Base-by-base conservation (phyloP, 1,140 invertebrate genomes). In the Nylanderia fulva region DNA sequence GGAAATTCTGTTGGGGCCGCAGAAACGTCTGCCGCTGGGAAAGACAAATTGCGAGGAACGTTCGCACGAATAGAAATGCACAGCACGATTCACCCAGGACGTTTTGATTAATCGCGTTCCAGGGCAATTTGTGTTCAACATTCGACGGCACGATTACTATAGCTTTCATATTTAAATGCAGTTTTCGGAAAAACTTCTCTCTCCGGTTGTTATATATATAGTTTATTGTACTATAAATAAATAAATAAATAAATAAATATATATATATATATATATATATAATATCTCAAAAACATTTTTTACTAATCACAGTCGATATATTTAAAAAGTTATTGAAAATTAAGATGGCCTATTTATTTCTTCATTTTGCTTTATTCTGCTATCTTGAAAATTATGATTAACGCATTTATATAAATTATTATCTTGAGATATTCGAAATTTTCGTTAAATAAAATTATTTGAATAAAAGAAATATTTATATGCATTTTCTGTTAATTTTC, bases 371-470 rank as follows among this genome's bases (percentile, higher is more conserved):
- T 24, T n/a, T 18, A 7, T 33, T 33, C 29, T 0, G 9, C 13
- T 24, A 68, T 52, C 9, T 29, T 69, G 21, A 48, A 68, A 18
- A 42, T 45, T 45, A 68, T 7, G 45, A 68, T 68, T 29, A 4
- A 29, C 15, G 27, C 11, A 60, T 66, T 42, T 42, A 66, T 24
- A 42, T 13, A 27, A 24, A 27, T 66, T 66, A 27, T 48, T 45
- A 0, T 24, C 3, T 42, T 13, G 21, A 48, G 24, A 52, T 18
- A 48, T 11, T 69, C 11, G 29, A 64, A n/a, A 68, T 64, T 33
- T 39, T 36, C 33, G n/a, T 8, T 48, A 48, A 48, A 68, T 29
- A 69, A 69, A n/a, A n/a, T n/a, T 48, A n/a, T 69, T 52, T 69
- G 8, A 4, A 24, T 69, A 45, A 7, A 29, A 45, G 29, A 68